Percentiles rank a stretch among this genome's conserved stretches.
Evolutionary conservation across 2,113 vertebrate species (phyloP).

Genomic region (Centropus unirufus): DNA sequence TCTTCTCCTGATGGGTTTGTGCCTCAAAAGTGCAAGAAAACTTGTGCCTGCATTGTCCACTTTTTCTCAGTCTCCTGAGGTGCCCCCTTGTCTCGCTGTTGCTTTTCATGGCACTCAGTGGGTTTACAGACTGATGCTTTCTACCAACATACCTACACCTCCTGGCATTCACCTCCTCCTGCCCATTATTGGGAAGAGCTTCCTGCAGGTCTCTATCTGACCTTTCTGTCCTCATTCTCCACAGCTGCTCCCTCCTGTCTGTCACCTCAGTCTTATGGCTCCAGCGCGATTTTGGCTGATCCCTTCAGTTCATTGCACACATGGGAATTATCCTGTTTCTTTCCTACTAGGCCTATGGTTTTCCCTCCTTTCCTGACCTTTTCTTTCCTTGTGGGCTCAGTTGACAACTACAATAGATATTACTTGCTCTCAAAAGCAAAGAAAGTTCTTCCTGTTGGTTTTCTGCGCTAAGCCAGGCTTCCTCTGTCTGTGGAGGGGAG

Average conservation of each 20-base stretch:
- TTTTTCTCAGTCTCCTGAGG: neutral
- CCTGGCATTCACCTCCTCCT: neutral
- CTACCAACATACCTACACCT: neutral
- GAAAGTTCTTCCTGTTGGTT: neutral
- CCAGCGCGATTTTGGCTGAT: neutral
- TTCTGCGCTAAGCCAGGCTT: neutral
- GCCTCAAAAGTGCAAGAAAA: neutral
- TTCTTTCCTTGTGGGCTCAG: neutral
- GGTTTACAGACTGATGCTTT: neutral
- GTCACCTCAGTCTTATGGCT: neutral
- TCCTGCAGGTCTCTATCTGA: neutral
- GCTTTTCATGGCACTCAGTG: neutral
- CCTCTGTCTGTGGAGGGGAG: neutral
- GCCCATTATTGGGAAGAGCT: fast-evolving
- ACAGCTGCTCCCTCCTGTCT: neutral
- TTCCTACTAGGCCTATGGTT: neutral
- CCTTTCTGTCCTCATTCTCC: neutral
- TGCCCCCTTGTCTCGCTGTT: fast-evolving
- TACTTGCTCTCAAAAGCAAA: neutral
- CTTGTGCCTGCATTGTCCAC: neutral
- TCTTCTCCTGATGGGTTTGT: neutral
- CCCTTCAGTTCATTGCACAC: neutral
- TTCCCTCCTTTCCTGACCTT: neutral
- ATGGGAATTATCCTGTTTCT: neutral
- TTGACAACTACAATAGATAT: neutral